These are phyloP conservation scores for Xanthia togata DNA, from an alignment of 2,888 invertebrate species.

Conservation along the genomic window DNA sequence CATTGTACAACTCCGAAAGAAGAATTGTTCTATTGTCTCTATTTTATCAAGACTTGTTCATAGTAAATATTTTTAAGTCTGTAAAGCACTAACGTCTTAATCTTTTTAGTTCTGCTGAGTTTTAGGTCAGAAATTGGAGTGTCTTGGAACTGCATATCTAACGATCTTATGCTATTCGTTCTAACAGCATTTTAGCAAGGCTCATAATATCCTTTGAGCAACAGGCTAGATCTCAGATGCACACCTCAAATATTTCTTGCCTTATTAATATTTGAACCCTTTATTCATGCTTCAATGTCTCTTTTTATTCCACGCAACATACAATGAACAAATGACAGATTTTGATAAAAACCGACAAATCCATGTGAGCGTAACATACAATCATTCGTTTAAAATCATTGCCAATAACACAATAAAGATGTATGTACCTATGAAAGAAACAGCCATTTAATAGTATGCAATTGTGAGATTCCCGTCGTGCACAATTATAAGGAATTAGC, in stretches of 20 bases:
- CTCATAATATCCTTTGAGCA: not conserved
- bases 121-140: too few species aligned
- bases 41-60: not conserved
- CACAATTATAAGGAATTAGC: slow-evolving; percentile 50
- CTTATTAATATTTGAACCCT: not conserved
- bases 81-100: too few species aligned
- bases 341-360: slow-evolving; percentile 58
- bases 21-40: too few species aligned
- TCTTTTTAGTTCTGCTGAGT: too few species aligned
- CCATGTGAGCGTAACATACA: slow-evolving; percentile 62
- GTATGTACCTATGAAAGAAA: slow-evolving; percentile 53
- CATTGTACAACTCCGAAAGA: too few species aligned
- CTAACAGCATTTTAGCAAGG: not conserved
- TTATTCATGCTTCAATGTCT: not conserved
- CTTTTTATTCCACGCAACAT: slow-evolving; percentile 31
- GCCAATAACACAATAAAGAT: slow-evolving; percentile 64
- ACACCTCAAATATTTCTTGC: not conserved
- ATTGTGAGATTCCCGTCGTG: slow-evolving; percentile 50
- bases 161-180: not conserved
- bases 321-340: slow-evolving; percentile 49
- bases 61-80: not conserved
- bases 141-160: too few species aligned
- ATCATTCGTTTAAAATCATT: slow-evolving; percentile 63
- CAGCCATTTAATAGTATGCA: slow-evolving; percentile 46
- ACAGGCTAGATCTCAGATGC: not conserved